Evolutionary conservation across 2,888 invertebrate genomes (phyloP).

Genomic region (Helicoverpa assulta): DNA sequence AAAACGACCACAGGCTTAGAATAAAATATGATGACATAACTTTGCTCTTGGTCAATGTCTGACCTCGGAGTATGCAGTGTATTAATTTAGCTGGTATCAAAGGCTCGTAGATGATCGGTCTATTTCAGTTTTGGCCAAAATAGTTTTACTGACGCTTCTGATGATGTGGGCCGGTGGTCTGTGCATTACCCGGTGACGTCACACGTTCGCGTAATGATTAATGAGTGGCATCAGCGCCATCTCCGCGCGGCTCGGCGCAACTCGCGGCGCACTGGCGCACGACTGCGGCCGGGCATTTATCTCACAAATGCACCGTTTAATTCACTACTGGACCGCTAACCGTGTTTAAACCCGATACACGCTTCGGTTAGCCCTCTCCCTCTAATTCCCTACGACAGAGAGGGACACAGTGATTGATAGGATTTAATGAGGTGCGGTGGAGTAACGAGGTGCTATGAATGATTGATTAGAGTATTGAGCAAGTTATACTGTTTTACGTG

Average conservation of each 20-base stretch:
- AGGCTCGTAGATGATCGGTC: neutral
- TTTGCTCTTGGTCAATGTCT: neutral
- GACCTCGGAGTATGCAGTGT: neutral
- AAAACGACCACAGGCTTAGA: neutral
- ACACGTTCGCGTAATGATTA: constrained; percentile 72
- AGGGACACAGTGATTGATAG: constrained; percentile 42
- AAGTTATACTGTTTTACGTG: constrained; percentile 50
- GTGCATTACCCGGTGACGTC: constrained; percentile 51
- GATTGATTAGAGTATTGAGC: constrained; percentile 67
- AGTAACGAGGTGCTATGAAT: constrained; percentile 67
- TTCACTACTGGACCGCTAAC: constrained; percentile 67
- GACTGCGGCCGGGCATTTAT: constrained; percentile 71
- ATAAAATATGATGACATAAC: neutral
- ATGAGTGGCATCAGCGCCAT: constrained; percentile 74
- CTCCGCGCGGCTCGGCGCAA: constrained; percentile 49
- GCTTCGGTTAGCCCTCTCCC: constrained; percentile 28
- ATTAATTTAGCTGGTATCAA: too few relatives aligned
- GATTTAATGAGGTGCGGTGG: constrained; percentile 64
- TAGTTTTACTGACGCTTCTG: constrained; percentile 16
- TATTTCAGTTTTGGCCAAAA: neutral
- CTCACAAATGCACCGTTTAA: constrained; percentile 77
- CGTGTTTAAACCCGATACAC: constrained; percentile 59
- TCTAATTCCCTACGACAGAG: constrained; percentile 36
- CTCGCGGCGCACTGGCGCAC: constrained; percentile 60
- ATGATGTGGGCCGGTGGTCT: constrained; percentile 2